Percentiles rank a stretch among this genome's conserved stretches.
phyloP scores from a whole-genome alignment of 1,140 invertebrate species.

The Lordiphosa clarofinis region DNA sequence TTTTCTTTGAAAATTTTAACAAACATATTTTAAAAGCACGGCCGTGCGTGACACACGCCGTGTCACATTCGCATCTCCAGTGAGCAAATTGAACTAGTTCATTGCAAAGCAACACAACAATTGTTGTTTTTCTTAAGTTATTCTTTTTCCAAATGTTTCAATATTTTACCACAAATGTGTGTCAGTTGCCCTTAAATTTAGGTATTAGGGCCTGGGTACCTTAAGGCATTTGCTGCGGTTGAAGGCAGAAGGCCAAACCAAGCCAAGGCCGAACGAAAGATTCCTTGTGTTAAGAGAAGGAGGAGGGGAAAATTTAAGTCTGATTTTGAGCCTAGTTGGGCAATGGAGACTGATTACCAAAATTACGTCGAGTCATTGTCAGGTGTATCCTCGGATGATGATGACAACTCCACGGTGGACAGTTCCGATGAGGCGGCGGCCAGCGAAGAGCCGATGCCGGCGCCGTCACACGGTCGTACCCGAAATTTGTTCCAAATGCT shows the following conservation, averaged over 20 bases:
- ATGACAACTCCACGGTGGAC: constrained; percentile 64
- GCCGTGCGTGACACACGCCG: too few relatives aligned
- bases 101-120: too few relatives aligned
- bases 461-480: constrained; percentile 31
- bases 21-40: too few relatives aligned
- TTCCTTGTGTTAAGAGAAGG: not conserved
- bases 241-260: constrained; percentile 1
- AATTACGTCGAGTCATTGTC: constrained; percentile 64
- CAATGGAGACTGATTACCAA: constrained; percentile 68
- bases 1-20: too few relatives aligned
- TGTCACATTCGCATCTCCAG: too few relatives aligned
- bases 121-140: too few relatives aligned
- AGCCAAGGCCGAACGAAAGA: constrained; percentile 1
- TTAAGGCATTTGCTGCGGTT: not conserved
- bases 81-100: too few relatives aligned
- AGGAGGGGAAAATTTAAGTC: constrained; percentile 44
- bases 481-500: constrained; percentile 63
- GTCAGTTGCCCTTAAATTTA: too few relatives aligned
- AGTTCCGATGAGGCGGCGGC: constrained; percentile 58
- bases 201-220: too few relatives aligned
- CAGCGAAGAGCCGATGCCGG: constrained; percentile 37
- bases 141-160: too few relatives aligned
- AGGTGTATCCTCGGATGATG: constrained; percentile 68
- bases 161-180: too few relatives aligned
- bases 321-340: constrained; percentile 43